A percentile compares a stretch with the other conserved stretches of the same genome.
These are phyloP conservation scores for Lapara coniferarum DNA, from an alignment of 2,888 invertebrate genomes.

Conservation along the genomic window DNA sequence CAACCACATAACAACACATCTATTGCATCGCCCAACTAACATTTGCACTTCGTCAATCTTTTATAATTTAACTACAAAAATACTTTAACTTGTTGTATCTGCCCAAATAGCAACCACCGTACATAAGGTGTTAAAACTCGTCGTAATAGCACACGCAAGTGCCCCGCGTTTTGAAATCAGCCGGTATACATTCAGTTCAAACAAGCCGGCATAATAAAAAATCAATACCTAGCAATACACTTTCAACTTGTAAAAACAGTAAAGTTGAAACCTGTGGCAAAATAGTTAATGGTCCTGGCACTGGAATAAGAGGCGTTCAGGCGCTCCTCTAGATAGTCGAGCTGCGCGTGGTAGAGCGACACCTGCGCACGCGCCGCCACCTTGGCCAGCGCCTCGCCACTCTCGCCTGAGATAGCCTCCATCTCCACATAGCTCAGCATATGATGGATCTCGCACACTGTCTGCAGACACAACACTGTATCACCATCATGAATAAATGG, in stretches of 20 bases:
- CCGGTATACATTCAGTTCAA: too few species aligned
- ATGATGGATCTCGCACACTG: constrained; percentile 82
- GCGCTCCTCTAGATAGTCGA: constrained; percentile 77
- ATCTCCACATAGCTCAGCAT: constrained; percentile 79
- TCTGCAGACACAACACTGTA: constrained; percentile 49
- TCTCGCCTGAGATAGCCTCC: constrained; percentile 47
- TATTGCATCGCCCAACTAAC: too few species aligned
- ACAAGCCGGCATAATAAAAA: background rate
- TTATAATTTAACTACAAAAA: too few species aligned
- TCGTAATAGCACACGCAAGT: too few species aligned
- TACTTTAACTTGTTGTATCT: too few species aligned
- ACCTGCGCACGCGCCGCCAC: constrained; percentile 76
- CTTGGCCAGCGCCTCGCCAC: constrained; percentile 48
- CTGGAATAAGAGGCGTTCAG: constrained; percentile 53
- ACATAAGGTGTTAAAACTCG: too few species aligned
- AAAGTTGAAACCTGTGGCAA: constrained; percentile 57
- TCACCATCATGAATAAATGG: background rate
- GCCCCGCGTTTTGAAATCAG: too few species aligned
- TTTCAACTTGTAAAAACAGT: background rate
- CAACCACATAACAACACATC: background rate
- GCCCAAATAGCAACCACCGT: too few species aligned
- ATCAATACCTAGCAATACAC: too few species aligned
- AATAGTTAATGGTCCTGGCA: constrained; percentile 56
- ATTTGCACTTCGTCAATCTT: too few species aligned
- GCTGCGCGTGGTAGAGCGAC: constrained; percentile 79